phyloP scores from a whole-genome alignment of 2,113 vertebrate species.

The Eurystomus gularis region DNA sequence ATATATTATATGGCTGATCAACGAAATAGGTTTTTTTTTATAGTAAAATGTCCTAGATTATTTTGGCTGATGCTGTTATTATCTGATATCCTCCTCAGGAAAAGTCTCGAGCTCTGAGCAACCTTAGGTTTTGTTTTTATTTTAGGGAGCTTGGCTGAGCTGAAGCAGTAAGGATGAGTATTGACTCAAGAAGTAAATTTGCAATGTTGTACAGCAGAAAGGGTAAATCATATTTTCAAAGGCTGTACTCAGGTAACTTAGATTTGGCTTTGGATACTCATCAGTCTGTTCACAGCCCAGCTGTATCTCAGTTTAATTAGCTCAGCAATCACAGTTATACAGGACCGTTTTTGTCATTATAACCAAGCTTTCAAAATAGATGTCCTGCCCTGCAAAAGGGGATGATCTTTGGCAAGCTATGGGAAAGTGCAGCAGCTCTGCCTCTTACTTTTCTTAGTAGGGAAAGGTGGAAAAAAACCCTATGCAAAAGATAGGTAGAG shows the following conservation, averaged over 20 bases:
- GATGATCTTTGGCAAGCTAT: background rate
- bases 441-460: background rate
- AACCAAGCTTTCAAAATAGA: background rate
- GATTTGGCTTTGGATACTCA: background rate
- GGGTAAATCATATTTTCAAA: background rate
- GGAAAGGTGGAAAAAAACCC: background rate
- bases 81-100: background rate
- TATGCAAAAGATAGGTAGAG: background rate
- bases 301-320: background rate
- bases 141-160: background rate
- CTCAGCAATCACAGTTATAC: background rate
- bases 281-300: background rate
- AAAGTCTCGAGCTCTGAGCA: background rate
- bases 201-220: background rate
- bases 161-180: background rate
- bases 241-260: background rate
- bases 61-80: background rate
- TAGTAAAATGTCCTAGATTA: background rate
- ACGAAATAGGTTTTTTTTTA: background rate
- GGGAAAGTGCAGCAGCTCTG: background rate
- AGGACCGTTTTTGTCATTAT: background rate
- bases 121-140: background rate
- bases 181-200: slow-evolving; percentile 16
- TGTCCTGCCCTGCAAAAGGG: background rate
- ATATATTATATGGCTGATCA: background rate